These are phyloP conservation scores for Calcarius lapponicus DNA, from an alignment of 2,797 vertebrate genomes.

Conservation along the genomic window DNA sequence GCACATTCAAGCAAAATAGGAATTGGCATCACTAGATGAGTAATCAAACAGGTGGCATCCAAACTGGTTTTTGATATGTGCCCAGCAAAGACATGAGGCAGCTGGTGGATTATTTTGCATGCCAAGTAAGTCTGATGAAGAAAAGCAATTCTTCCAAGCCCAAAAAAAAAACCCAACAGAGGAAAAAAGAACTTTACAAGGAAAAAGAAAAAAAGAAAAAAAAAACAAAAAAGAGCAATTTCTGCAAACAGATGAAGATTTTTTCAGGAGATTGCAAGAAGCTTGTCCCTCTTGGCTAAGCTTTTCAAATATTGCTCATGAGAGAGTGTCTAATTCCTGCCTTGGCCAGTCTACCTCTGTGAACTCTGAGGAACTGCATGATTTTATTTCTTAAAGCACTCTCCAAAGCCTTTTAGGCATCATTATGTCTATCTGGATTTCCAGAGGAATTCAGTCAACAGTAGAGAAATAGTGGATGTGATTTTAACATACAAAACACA, in stretches of 20 bases:
- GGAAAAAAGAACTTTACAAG: neutral
- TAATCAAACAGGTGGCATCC: constrained; percentile 57
- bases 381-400: neutral
- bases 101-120: constrained; percentile 28
- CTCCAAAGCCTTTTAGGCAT: neutral
- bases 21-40: constrained; percentile 1
- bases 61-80: neutral
- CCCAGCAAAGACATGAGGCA: constrained; percentile 16
- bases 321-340: neutral
- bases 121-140: constrained; percentile 30
- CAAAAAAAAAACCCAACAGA: neutral
- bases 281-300: neutral
- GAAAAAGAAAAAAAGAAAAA: fast-evolving
- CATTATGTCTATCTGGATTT: neutral
- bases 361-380: neutral
- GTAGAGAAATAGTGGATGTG: neutral
- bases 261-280: neutral
- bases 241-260: neutral
- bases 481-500: neutral
- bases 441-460: neutral
- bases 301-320: neutral
- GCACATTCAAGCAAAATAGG: neutral
- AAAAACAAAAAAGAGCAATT: fast-evolving
- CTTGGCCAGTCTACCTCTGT: neutral
- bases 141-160: neutral